These are phyloP conservation scores for Okapia johnstoni DNA, from an alignment of 2,113 vertebrate genomes.

Conservation along the genomic window DNA sequence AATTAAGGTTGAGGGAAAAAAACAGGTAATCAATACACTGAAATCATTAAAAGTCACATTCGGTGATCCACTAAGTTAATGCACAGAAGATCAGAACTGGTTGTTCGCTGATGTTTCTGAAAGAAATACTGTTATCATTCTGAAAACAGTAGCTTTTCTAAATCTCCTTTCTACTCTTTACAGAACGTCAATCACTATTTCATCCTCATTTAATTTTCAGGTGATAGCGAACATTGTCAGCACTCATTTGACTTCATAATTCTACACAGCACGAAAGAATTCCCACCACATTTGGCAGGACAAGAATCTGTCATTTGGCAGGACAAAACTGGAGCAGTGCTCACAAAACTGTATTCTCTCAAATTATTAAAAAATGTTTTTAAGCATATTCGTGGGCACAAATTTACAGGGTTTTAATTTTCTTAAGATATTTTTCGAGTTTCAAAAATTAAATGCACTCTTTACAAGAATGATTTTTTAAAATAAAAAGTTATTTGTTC, in stretches of 20 bases:
- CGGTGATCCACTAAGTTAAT: not conserved
- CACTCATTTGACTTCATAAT: not conserved
- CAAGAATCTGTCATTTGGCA: not conserved
- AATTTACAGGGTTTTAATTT: not conserved
- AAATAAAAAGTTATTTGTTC: conserved; percentile 12
- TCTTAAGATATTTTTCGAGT: not conserved
- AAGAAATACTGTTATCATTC: not conserved
- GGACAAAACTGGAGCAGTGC: not conserved
- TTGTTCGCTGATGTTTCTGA: not conserved
- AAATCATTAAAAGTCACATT: conserved; percentile 16
- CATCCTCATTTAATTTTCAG: not conserved
- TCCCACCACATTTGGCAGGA: not conserved
- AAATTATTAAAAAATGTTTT: not conserved
- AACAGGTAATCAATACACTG: not conserved
- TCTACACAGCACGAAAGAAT: not conserved
- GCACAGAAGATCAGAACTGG: not conserved
- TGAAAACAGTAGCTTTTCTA: not conserved
- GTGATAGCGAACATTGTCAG: not conserved
- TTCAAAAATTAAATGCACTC: conserved; percentile 21
- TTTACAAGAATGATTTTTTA: not conserved
- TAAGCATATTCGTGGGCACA: not conserved
- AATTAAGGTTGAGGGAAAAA: not conserved
- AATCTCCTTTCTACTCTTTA: not conserved
- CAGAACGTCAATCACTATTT: not conserved
- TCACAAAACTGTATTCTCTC: not conserved